Conservation (phyloP, 2,113 vertebrate species). For the Pachypanchax playfairii region DNA sequence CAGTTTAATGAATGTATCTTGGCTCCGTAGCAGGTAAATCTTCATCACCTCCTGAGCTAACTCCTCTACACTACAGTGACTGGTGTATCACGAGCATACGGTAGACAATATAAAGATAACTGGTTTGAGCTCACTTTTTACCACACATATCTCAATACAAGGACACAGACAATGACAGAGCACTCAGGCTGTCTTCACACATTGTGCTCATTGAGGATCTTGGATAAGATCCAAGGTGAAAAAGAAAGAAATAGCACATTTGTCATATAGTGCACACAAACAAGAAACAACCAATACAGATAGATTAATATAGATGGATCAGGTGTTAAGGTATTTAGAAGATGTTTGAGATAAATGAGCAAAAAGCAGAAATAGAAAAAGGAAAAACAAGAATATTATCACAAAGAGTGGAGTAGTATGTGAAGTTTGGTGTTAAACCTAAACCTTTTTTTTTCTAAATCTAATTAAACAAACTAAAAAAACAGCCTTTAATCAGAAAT, state of each 20-base stretch:
- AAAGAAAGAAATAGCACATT: background rate
- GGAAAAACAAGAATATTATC: too few species aligned
- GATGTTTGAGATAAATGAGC: background rate
- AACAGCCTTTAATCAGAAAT: too few species aligned
- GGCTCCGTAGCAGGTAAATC: background rate
- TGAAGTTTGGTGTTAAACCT: too few species aligned
- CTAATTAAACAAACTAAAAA: too few species aligned
- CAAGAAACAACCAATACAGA: background rate
- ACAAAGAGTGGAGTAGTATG: too few species aligned
- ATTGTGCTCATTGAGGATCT: background rate
- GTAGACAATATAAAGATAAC: slow-evolving; percentile 8
- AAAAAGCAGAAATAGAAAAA: background rate
- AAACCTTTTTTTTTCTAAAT: too few species aligned
- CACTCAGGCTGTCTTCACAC: background rate
- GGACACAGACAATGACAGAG: slow-evolving; percentile 1
- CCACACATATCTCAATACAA: background rate
- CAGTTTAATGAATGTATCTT: background rate
- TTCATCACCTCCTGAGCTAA: background rate
- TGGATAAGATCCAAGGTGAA: background rate
- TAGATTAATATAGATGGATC: background rate
- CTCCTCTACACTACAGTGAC: background rate
- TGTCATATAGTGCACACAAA: background rate
- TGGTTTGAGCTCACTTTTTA: slow-evolving; percentile 3
- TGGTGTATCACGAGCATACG: slow-evolving; percentile 2
- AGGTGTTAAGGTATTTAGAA: background rate